Base-by-base conservation (phyloP, 2,888 invertebrate species). In the Cerceris rybyensis region DNA sequence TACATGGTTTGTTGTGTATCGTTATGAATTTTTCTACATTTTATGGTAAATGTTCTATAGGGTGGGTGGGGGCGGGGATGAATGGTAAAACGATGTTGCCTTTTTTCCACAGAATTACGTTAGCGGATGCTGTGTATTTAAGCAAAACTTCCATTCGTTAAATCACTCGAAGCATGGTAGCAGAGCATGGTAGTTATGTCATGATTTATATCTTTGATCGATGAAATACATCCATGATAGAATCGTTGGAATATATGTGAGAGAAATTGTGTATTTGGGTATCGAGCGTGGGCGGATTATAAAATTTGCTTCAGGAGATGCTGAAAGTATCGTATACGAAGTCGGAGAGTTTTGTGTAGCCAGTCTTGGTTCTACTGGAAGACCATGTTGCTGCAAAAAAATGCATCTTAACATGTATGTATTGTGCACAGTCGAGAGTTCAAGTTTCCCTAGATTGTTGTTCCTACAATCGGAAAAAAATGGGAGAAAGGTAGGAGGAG, bases 21-120 rank as follows among this genome's bases (percentile, higher is more conserved):
- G 28, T 28, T 28, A 28, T 2, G 28, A 28, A 28, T 67, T 14
- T 50, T 49, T 14, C 1, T 52, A 13, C 14, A 17, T 57, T 9
- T 58, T 63, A n/a, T 5, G 58, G 11, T 46, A 11, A 41, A 16
- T 46, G n/a, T 43, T 13, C 8, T 17, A 11, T 46, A 7, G 7
- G 5, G 17, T 13, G 46, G 7, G 71, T 11, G 39, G 41, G 42
- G 16, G 58, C 58, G 28, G 28, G 28, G 28, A 28, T 28, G 28
- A 28, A 28, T 28, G 28, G 28, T 28, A 78, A 73, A 70, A 66
- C 43, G 41, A 66, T 17, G 55, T 78, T 66, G 39, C 42, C 14
- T 66, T 71, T 78, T 55, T 70, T 82, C 28, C 82, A 55, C 82
- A 81, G 68, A 74, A 16, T 52, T 14, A 59, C 46, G 58, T 71